These are phyloP conservation scores for Propithecus deckenii DNA, from an alignment of 2,797 vertebrate genomes.

Conservation along the genomic window DNA sequence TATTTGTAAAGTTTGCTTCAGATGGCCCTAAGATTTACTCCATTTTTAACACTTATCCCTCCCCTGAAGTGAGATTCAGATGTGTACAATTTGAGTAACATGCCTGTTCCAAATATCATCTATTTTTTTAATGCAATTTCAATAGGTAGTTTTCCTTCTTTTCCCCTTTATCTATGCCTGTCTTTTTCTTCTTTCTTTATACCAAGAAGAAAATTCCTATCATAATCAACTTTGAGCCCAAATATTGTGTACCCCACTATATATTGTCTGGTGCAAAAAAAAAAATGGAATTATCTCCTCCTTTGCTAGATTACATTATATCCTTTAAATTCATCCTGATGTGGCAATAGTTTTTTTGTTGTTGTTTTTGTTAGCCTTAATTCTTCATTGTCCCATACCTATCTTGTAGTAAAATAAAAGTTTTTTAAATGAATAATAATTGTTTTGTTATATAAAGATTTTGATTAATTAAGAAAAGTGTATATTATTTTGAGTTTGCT, in stretches of 20 bases:
- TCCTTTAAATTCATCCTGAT: not conserved
- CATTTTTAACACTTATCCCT: not conserved
- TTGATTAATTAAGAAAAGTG: not conserved
- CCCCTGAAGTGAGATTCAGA: not conserved
- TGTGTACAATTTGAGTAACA: not conserved
- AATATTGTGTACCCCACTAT: not conserved
- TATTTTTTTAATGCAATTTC: not conserved
- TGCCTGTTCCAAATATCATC: not conserved
- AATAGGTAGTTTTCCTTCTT: not conserved
- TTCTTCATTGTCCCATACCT: not conserved
- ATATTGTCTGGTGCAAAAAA: not conserved
- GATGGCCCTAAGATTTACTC: not conserved
- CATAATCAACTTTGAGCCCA: not conserved
- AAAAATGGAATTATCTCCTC: not conserved
- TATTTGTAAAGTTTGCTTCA: not conserved
- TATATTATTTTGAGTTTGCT: not conserved
- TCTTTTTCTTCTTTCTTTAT: not conserved
- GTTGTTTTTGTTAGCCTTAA: not conserved
- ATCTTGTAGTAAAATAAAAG: not conserved
- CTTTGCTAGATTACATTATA: not conserved
- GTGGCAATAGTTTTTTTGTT: not conserved
- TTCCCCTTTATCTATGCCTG: not conserved
- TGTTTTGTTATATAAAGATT: not conserved
- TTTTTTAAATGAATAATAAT: not conserved
- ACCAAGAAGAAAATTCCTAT: not conserved